These are phyloP conservation scores for Coilia nasus DNA, from an alignment of 2,797 vertebrate genomes.

Conservation along the genomic window DNA sequence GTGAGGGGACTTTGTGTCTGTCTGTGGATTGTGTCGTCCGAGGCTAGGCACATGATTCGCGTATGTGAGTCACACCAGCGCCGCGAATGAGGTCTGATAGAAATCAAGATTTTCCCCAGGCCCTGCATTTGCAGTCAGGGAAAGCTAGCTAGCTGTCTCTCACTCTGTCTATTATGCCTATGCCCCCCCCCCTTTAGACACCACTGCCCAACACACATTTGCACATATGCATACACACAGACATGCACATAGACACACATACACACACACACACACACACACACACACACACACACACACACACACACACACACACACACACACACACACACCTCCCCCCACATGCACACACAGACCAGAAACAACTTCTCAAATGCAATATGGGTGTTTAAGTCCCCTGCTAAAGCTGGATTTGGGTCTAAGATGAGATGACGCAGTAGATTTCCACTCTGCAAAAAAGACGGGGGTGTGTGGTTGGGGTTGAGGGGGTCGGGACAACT, in stretches of 20 bases:
- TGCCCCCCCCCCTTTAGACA: background rate
- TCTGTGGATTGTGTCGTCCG: background rate
- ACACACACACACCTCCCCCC: too few species aligned
- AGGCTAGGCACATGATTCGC: conserved; percentile 11
- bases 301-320: too few species aligned
- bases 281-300: too few species aligned
- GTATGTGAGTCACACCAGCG: conserved; percentile 2
- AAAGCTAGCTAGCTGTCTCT: background rate
- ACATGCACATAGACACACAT: too few species aligned
- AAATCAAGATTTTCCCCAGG: conserved; percentile 14
- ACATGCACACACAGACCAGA: background rate
- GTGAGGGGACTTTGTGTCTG: conserved; percentile 24
- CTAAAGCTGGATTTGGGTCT: conserved; percentile 14
- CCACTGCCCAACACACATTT: background rate
- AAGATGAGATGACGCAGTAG: background rate
- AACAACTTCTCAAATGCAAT: conserved; percentile 15
- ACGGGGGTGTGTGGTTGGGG: too few species aligned
- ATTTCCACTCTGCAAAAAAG: conserved; percentile 6
- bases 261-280: too few species aligned
- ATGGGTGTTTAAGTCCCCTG: conserved; percentile 1
- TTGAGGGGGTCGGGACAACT: conserved; percentile 1
- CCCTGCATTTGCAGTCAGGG: background rate
- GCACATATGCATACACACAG: too few species aligned
- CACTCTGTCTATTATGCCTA: conserved; percentile 2
- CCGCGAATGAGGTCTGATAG: background rate